These are phyloP conservation scores for Penaeus monodon DNA, from an alignment of 2,888 invertebrate species.

Conservation along the genomic window DNA sequence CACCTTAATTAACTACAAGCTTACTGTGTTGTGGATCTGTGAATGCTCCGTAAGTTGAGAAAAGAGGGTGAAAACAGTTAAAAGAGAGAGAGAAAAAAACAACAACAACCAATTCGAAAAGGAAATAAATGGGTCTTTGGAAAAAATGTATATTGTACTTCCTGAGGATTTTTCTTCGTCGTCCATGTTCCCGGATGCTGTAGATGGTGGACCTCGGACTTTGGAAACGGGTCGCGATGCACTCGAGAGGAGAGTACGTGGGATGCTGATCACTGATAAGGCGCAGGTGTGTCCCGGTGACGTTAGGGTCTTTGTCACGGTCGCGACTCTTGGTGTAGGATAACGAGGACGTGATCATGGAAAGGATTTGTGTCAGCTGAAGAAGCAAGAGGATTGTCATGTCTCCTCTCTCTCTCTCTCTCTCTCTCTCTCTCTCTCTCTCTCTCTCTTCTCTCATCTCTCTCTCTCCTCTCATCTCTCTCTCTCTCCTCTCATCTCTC, in stretches of 20 bases:
- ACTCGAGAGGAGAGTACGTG: too few relatives aligned
- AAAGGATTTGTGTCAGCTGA: too few relatives aligned
- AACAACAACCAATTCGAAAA: slow-evolving; percentile 1
- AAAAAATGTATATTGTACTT: too few relatives aligned
- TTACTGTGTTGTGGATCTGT: too few relatives aligned
- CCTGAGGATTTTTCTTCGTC: too few relatives aligned
- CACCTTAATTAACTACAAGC: too few relatives aligned
- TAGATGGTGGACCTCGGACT: too few relatives aligned
- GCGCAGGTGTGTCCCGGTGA: slow-evolving; percentile 9
- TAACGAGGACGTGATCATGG: neutral
- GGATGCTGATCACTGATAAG: too few relatives aligned
- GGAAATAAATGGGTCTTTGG: too few relatives aligned
- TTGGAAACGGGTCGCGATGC: too few relatives aligned
- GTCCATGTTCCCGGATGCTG: too few relatives aligned
- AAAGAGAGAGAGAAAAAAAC: neutral
- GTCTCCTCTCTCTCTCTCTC: neutral
- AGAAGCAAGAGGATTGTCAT: neutral
- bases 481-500: neutral
- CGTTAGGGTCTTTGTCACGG: slow-evolving; percentile 22
- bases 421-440: neutral
- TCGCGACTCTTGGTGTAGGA: neutral
- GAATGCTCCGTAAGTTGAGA: neutral
- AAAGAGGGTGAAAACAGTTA: slow-evolving; percentile 3
- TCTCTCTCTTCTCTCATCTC: neutral
- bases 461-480: neutral